Conservation (phyloP, 2,113 vertebrate species). For the Pyxicephalus adspersus region DNA sequence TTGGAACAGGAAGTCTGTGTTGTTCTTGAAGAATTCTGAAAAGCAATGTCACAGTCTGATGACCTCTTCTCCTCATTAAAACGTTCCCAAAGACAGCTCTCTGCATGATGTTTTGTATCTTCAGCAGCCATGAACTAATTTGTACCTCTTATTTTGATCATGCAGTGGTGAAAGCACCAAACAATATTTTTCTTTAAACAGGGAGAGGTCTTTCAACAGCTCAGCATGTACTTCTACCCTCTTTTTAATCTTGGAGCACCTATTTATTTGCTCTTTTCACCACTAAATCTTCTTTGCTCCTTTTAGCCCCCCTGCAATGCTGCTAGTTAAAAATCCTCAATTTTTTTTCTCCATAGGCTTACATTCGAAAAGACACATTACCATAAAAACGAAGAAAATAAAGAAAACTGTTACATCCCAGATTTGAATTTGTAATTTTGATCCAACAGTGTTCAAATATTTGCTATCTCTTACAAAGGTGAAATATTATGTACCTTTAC, state of each 20-base stretch:
- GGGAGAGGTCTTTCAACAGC: slow-evolving; percentile 84
- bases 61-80: slow-evolving; percentile 96
- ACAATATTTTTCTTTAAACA: slow-evolving; percentile 87
- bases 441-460: slow-evolving; percentile 53
- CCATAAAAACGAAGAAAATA: slow-evolving; percentile 78
- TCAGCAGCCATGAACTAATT: slow-evolving; percentile 86
- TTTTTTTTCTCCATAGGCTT: slow-evolving; percentile 78
- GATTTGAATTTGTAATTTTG: slow-evolving; percentile 81
- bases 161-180: slow-evolving; percentile 85
- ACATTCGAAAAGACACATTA: slow-evolving; percentile 83
- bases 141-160: slow-evolving; percentile 94
- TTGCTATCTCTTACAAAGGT: slow-evolving; percentile 27
- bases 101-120: slow-evolving; percentile 91
- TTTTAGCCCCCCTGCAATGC: slow-evolving; percentile 81
- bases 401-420: slow-evolving; percentile 61
- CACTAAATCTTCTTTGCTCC: slow-evolving; percentile 86
- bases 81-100: slow-evolving; percentile 91
- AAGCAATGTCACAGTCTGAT: slow-evolving; percentile 91
- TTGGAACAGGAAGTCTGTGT: slow-evolving; percentile 89
- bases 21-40: slow-evolving; percentile 90
- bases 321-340: slow-evolving; percentile 81
- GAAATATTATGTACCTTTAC: slow-evolving; percentile 20
- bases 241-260: slow-evolving; percentile 92
- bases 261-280: slow-evolving; percentile 98
- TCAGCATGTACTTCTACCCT: slow-evolving; percentile 85